Percentiles rank a stretch among this genome's conserved stretches.
Evolutionary conservation across 1,140 invertebrate genomes (phyloP).

Genomic region (Drosophila ogumai): DNA sequence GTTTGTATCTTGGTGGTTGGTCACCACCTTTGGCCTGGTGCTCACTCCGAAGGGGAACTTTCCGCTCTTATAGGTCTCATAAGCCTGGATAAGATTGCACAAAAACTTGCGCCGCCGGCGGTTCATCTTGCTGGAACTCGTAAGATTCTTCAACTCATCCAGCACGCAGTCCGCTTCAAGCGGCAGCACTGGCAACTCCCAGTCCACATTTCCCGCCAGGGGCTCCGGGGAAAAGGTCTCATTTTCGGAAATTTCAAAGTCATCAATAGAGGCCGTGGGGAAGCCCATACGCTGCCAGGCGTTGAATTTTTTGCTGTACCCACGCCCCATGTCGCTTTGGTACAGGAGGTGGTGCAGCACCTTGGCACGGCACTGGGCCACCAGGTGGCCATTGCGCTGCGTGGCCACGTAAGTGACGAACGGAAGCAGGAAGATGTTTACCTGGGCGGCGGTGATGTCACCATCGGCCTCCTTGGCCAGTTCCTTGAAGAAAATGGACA

Average conservation of each 20-base stretch:
- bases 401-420: constrained; percentile 87
- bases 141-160: constrained; percentile 60
- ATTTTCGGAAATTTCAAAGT: too few relatives aligned
- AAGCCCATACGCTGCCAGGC: constrained; percentile 90
- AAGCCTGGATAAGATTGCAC: constrained; percentile 60
- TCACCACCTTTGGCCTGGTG: too few relatives aligned
- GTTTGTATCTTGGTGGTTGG: too few relatives aligned
- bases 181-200: constrained; percentile 89
- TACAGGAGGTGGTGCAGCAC: constrained; percentile 90
- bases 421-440: constrained; percentile 88
- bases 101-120: constrained; percentile 64
- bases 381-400: constrained; percentile 86
- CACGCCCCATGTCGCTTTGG: constrained; percentile 90
- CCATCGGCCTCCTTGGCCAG: constrained; percentile 91
- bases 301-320: constrained; percentile 88
- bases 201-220: constrained; percentile 90
- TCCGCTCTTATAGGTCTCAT: constrained; percentile 86
- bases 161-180: constrained; percentile 85
- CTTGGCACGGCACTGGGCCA: constrained; percentile 86
- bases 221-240: constrained; percentile 87
- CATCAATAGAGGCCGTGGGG: constrained; percentile 83
- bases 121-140: constrained; percentile 57
- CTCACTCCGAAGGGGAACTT: constrained; percentile 85
- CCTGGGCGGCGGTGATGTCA: constrained; percentile 86
- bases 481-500: constrained; percentile 95